A percentile compares a stretch with the other conserved stretches of the same genome.
These are phyloP conservation scores for Syndactyla subalaris DNA, from an alignment of 2,797 vertebrate genomes.

Conservation along the genomic window DNA sequence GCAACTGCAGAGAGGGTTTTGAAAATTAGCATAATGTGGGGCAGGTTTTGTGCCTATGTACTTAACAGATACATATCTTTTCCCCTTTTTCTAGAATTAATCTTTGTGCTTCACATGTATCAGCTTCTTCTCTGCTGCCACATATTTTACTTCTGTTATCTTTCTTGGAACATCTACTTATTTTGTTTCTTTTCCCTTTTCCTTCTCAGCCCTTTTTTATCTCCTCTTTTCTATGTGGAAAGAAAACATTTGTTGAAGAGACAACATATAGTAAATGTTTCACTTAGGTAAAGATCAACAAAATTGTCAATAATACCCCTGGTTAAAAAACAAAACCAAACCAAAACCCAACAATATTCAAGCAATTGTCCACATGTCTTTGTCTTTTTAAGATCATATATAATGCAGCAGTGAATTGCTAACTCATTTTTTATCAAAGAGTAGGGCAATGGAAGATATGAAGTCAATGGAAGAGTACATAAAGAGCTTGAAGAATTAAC, in stretches of 20 bases:
- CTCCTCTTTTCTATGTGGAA: neutral
- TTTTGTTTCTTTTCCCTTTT: neutral
- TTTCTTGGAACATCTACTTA: neutral
- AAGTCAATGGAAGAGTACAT: neutral
- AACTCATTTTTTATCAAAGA: neutral
- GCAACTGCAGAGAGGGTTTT: neutral
- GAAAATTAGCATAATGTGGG: neutral
- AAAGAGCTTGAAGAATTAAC: neutral
- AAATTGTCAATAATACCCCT: neutral
- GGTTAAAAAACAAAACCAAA: neutral
- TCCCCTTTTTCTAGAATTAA: neutral
- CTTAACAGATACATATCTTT: neutral
- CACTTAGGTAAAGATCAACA: neutral
- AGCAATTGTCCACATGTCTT: neutral
- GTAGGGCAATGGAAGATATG: neutral
- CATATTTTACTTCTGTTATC: neutral
- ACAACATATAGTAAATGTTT: neutral
- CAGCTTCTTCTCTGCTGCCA: neutral
- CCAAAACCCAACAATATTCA: neutral
- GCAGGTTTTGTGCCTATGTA: neutral
- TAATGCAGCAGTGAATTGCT: neutral
- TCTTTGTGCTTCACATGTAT: neutral
- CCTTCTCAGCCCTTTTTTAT: neutral
- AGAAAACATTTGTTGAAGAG: neutral
- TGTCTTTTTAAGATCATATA: neutral